Percentiles rank a stretch among this genome's conserved stretches.
phyloP scores from a whole-genome alignment of 2,797 vertebrate species.

The Pantherophis vulpinus region DNA sequence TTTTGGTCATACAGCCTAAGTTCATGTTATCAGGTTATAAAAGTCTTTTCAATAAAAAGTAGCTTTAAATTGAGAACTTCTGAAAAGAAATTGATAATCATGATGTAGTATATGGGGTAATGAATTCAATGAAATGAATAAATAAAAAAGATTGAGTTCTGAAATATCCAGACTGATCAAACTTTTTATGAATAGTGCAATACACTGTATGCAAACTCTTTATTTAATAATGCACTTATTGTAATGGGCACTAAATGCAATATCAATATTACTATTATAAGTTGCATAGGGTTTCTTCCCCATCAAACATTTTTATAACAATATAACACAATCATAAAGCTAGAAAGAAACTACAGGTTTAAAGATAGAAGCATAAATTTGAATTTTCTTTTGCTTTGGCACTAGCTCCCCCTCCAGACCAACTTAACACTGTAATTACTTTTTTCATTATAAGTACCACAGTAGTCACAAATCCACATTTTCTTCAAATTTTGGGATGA shows the following conservation, averaged over 20 bases:
- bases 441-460: conserved; percentile 49
- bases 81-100: not conserved
- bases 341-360: conserved; percentile 25
- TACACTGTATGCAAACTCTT: not conserved
- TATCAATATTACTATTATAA: not conserved
- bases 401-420: conserved; percentile 81
- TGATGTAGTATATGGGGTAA: not conserved
- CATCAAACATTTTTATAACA: not conserved
- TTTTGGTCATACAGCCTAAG: not conserved
- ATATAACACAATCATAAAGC: conserved; percentile 25
- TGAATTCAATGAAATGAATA: not conserved
- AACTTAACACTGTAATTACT: conserved; percentile 51
- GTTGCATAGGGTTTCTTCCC: not conserved
- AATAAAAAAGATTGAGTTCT: not conserved
- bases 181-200: not conserved
- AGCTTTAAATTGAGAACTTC: not conserved
- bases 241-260: not conserved
- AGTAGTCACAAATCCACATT: conserved; percentile 49
- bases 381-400: conserved; percentile 69
- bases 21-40: not conserved
- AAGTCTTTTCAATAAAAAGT: not conserved
- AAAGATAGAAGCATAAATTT: conserved; percentile 47
- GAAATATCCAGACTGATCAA: not conserved
- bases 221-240: not conserved
- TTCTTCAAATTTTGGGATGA: conserved; percentile 30